Evolutionary conservation across 2,113 vertebrate genomes (phyloP).

Genomic region (Nannospalax galili): DNA sequence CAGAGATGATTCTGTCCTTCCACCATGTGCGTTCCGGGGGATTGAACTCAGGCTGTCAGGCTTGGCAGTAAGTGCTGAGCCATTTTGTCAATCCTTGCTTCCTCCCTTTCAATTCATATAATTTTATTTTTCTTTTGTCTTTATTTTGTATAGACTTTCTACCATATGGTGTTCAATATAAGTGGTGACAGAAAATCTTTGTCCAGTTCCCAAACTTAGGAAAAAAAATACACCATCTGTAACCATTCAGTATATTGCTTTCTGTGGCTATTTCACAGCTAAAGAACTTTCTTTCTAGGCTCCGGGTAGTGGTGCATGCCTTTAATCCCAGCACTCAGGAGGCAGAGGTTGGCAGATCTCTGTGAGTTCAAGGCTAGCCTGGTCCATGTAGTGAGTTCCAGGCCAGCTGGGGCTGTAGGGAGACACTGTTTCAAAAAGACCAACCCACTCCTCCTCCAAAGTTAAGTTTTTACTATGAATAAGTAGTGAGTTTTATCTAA

Average conservation of each 20-base stretch:
- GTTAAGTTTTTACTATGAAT: conserved; percentile 31
- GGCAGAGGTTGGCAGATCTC: too few species aligned
- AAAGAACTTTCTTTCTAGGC: not conserved
- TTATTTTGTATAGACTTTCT: not conserved
- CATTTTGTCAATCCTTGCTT: not conserved
- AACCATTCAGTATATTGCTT: not conserved
- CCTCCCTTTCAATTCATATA: not conserved
- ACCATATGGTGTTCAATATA: not conserved
- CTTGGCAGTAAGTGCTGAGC: not conserved
- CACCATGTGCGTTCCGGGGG: not conserved
- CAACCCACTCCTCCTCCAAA: too few species aligned
- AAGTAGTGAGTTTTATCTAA: not conserved
- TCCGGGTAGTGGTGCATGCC: too few species aligned
- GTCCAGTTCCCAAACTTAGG: not conserved
- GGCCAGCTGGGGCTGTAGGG: too few species aligned
- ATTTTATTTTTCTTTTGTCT: not conserved
- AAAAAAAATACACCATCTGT: not conserved
- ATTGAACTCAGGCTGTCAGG: not conserved
- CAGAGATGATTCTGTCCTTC: not conserved
- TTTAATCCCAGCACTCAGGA: too few species aligned
- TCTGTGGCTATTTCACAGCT: not conserved
- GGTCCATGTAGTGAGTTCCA: too few species aligned
- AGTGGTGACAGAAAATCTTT: not conserved
- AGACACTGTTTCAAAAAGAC: too few species aligned
- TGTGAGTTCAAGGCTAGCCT: too few species aligned